Evolutionary conservation across 1,140 invertebrate genomes (phyloP), one percentile per base, ranked within the genome.

Genomic region (Eubasilissa regina): DNA sequence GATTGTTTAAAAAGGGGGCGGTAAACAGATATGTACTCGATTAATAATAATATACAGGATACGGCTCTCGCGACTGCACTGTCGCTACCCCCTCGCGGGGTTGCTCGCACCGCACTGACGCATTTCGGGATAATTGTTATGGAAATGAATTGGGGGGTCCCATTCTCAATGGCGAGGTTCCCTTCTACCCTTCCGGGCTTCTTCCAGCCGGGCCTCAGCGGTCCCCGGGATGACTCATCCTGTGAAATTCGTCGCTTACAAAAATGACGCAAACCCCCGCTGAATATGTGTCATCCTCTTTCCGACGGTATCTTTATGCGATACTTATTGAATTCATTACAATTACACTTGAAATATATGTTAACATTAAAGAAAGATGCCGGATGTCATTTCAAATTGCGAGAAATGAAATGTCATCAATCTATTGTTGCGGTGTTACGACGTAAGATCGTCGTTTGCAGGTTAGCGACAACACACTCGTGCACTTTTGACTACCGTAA

Each of bases 101-200:
- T 15, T 13, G 45, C 15, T 11, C 11, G 17, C 1, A 21, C 25
- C n/a, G n/a, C 48, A 4, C 56, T 75, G 74, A 75, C 74, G 74
- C 56, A 75, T 75, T 75, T 64, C 10, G 55, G 56, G 56, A 44
- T 75, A 75, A 75, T 75, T 75, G 56, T 75, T 75, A 75, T 75
- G 74, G 55, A 21, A 75, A 75, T 75, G 44, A 43, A 43, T 55
- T n/a, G 72, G 25, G 73, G 70, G 70, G 55, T 56, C 51, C 43
- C 0, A 15, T 55, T 55, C 53, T 8, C 53, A 17, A 21, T 21
- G 17, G 21, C 55, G n/a, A n/a, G n/a, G n/a, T 15, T 15, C 55
- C 53, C 55, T 6, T 58, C 8, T 8, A 15, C 1, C 25, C 6
- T 6, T 3, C 1, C 25, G 25, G 25, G 1, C 1, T 6, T 6